A percentile compares a stretch with the other conserved stretches of the same genome.
phyloP scores from a whole-genome alignment of 2,113 vertebrate genomes.

The Carassius auratus region DNA sequence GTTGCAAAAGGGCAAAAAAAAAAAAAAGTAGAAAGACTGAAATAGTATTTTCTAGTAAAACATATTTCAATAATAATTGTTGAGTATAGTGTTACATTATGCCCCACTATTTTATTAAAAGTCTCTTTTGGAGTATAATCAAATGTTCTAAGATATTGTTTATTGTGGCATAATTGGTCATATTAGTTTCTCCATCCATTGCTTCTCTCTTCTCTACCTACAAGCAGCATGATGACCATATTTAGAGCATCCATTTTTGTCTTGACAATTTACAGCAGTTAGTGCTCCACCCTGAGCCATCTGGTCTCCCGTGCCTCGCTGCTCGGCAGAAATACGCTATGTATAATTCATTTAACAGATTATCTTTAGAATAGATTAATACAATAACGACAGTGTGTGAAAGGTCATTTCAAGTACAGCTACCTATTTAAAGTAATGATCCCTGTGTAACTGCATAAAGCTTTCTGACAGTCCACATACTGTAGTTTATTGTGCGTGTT shows the following conservation, averaged over 20 bases:
- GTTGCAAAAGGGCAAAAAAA: background rate
- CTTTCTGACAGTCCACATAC: constrained; percentile 23
- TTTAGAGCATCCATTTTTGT: constrained; percentile 58
- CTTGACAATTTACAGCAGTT: constrained; percentile 61
- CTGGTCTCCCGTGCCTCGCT: constrained; percentile 71
- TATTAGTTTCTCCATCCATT: constrained; percentile 37
- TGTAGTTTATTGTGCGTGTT: background rate
- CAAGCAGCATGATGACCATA: constrained; percentile 51
- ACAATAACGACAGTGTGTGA: constrained; percentile 77
- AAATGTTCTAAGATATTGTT: background rate
- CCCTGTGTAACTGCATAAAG: constrained; percentile 37
- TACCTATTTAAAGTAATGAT: constrained; percentile 50
- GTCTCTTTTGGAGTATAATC: background rate
- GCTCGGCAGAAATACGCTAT: constrained; percentile 43
- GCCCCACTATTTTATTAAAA: background rate
- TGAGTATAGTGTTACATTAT: background rate
- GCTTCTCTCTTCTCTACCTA: constrained; percentile 42
- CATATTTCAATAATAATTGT: too few relatives aligned
- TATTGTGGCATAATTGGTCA: background rate
- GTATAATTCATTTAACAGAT: constrained; percentile 63
- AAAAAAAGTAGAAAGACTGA: too few relatives aligned
- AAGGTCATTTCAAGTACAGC: constrained; percentile 80
- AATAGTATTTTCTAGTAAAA: too few relatives aligned
- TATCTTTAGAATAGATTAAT: constrained; percentile 82
- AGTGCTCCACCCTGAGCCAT: constrained; percentile 69